Percentiles rank a stretch among this genome's conserved stretches.
These are phyloP conservation scores for Parotia lawesii DNA, from an alignment of 2,113 vertebrate genomes.

Conservation along the genomic window DNA sequence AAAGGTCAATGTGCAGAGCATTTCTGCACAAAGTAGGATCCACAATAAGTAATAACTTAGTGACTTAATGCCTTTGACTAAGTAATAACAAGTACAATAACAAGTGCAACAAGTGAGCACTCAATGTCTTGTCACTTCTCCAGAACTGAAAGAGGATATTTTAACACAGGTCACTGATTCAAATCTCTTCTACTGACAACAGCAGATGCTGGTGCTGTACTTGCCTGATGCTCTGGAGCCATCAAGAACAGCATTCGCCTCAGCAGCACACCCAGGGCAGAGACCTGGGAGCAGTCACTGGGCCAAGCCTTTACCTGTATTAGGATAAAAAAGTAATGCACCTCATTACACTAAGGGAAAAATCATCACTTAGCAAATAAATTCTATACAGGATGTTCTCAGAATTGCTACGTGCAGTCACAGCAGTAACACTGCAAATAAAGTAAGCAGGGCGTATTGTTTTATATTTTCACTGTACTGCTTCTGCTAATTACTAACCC, in stretches of 20 bases:
- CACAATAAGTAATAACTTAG: background rate
- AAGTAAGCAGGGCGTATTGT: background rate
- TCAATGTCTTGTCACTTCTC: background rate
- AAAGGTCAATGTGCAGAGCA: background rate
- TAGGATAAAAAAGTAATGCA: background rate
- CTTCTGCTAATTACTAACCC: background rate
- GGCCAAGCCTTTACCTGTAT: slow-evolving; percentile 76
- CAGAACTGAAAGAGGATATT: background rate
- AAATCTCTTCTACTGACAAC: background rate
- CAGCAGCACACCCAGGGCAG: slow-evolving; percentile 79
- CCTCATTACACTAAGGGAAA: background rate
- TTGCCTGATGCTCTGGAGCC: slow-evolving; percentile 88
- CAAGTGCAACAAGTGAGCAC: background rate
- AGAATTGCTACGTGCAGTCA: background rate
- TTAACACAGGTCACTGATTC: background rate
- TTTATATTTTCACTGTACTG: background rate
- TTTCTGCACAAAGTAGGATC: background rate
- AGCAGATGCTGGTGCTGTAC: background rate
- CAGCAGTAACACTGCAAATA: background rate
- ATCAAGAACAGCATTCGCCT: slow-evolving; percentile 89
- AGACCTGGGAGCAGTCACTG: slow-evolving; percentile 71
- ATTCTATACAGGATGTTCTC: background rate
- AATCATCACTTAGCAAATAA: background rate
- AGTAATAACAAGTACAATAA: background rate
- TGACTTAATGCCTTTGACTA: background rate